Evolutionary conservation across 2,888 invertebrate genomes (phyloP).

Genomic region (Nineta flava): DNA sequence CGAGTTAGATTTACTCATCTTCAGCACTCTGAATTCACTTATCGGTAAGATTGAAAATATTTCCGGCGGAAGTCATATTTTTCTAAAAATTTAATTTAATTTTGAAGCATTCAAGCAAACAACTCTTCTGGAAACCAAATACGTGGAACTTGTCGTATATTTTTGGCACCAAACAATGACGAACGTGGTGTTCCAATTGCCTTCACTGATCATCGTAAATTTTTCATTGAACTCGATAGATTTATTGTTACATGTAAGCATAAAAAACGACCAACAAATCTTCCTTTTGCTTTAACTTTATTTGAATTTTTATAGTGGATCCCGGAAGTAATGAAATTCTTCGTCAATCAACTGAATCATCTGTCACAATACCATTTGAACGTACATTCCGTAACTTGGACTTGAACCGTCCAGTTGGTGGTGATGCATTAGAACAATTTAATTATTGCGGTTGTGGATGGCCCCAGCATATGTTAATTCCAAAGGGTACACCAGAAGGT

Average conservation of each 20-base stretch:
- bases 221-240: conserved; percentile 60
- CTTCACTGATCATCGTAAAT: conserved; percentile 42
- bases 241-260: conserved; percentile 44
- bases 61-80: background rate
- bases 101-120: conserved; percentile 34
- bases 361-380: conserved; percentile 71
- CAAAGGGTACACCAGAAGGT: conserved; percentile 52
- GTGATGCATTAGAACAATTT: conserved; percentile 36
- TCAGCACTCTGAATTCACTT: conserved; percentile 55
- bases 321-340: conserved; percentile 50
- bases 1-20: conserved; percentile 62
- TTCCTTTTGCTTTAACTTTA: background rate
- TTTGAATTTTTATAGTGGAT: conserved; percentile 33
- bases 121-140: conserved; percentile 32
- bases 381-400: conserved; percentile 61
- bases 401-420: conserved; percentile 37
- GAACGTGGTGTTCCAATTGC: conserved; percentile 46
- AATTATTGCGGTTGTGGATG: conserved; percentile 82
- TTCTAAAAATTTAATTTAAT: conserved; percentile 4
- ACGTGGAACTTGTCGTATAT: conserved; percentile 52
- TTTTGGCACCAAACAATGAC: conserved; percentile 46
- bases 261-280: background rate
- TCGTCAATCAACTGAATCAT: conserved; percentile 51
- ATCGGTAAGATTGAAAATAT: conserved; percentile 27
- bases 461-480: conserved; percentile 68